A percentile compares a stretch with the other conserved stretches of the same genome.
Evolutionary conservation across 2,113 vertebrate genomes (phyloP).

Genomic region (Microcebus tavaratra): DNA sequence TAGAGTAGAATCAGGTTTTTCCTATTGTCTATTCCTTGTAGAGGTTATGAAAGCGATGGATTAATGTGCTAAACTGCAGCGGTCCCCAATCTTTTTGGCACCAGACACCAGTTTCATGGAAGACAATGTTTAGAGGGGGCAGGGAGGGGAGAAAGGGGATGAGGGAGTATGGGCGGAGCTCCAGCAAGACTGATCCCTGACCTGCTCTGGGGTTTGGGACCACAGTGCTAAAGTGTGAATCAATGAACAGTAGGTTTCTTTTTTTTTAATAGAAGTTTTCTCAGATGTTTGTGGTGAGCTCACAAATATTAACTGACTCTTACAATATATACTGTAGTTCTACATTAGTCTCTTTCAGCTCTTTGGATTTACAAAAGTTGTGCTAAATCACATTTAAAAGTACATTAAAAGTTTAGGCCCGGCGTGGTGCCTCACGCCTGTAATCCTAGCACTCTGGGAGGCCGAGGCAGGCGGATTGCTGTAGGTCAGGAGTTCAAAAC

Average conservation of each 20-base stretch:
- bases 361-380: constrained; percentile 30
- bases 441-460: too few species aligned
- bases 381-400: constrained; percentile 46
- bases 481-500: too few species aligned
- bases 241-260: background rate
- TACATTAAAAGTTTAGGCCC: background rate
- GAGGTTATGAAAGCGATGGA: background rate
- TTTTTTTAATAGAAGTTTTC: background rate
- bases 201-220: too few species aligned
- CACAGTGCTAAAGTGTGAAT: background rate
- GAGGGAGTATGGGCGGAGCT: too few species aligned
- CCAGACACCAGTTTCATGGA: too few species aligned
- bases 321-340: constrained; percentile 17
- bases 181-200: too few species aligned
- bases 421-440: too few species aligned
- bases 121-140: too few species aligned
- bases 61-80: background rate
- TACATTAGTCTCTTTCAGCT: background rate
- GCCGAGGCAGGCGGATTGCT: too few species aligned
- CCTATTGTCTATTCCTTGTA: background rate
- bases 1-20: background rate
- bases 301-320: constrained; percentile 47
- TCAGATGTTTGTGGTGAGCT: constrained; percentile 27
- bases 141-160: too few species aligned
- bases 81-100: too few species aligned